Base-by-base conservation (phyloP, 1,140 invertebrate genomes). In the Globodera rostochiensis region DNA sequence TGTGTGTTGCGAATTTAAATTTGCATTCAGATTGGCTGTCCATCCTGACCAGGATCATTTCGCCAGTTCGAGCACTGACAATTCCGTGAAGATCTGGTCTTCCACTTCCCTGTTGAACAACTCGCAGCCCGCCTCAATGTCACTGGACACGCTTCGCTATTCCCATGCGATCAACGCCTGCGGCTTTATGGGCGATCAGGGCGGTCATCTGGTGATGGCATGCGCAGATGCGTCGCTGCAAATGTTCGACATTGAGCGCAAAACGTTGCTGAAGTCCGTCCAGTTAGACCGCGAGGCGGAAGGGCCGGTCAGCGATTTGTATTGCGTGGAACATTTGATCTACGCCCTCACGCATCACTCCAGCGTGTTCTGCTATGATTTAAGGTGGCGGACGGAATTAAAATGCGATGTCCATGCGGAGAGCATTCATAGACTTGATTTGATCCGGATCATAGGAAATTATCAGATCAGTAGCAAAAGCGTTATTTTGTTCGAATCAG, bases 311-410 rank as follows among this genome's bases (percentile, higher is more conserved):
- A 74, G 73, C n/a, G 57, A 86, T 45, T 25, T 86, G 49, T 82
- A 80, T 67, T 69, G 70, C 45, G 81, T 76, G 46, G 84, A 87
- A 50, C 74, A 87, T 77, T 50, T 86, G 13, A 85, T 87, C 73
- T 86, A 87, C 70, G 86, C 85, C 6, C 53, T 86, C 9, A 86
- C 86, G 6, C 86, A 86, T 77, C 85, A 86, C 57, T 77, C 76
- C 19, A 50, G 8, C 47, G 73, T 87, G 57, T 85, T 78, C 75
- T 81, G 82, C 67, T 85, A 86, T 64, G 85, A 86, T 79, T 75
- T 85, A 60, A 70, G 85, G 80, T 81, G 19, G 7, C 6, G 53
- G 6, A n/a, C 21, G 9, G 77, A 21, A 0, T 13, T 13, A 66
- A 21, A 66, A 21, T 25, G 1, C 13, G 13, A 66, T 36, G 36